Percentiles rank a stretch among this genome's conserved stretches.
These are phyloP conservation scores for Channa striata DNA, from an alignment of 2,797 vertebrate species.

Conservation along the genomic window DNA sequence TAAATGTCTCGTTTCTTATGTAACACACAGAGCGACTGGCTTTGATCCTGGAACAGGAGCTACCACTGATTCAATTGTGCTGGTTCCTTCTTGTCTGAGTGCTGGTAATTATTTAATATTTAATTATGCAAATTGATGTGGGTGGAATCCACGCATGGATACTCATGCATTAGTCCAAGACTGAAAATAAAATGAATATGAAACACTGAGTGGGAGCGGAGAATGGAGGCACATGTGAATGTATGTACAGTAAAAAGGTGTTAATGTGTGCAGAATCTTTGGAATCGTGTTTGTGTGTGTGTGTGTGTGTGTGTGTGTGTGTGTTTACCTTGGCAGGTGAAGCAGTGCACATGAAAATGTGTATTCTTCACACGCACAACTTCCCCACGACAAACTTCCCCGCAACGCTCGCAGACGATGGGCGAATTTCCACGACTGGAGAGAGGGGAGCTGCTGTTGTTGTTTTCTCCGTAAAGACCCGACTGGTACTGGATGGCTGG, in stretches of 20 bases:
- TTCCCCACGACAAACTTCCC: conserved; percentile 94
- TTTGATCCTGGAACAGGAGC: conserved; percentile 11
- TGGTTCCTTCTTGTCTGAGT: conserved; percentile 59
- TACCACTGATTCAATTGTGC: conserved; percentile 21
- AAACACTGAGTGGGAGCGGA: conserved; percentile 5
- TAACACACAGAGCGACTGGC: conserved; percentile 8
- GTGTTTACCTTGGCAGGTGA: conserved; percentile 96
- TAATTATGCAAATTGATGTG: conserved; percentile 55
- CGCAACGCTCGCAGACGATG: conserved; percentile 93
- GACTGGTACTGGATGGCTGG: conserved; percentile 73
- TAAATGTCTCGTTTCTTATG: background rate
- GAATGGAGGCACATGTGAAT: background rate
- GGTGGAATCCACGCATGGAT: conserved; percentile 47
- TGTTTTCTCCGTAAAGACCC: conserved; percentile 70
- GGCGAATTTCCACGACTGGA: conserved; percentile 78
- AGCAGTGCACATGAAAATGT: conserved; percentile 96
- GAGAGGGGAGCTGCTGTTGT: conserved; percentile 68
- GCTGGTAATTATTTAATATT: conserved; percentile 64
- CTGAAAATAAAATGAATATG: conserved; percentile 25
- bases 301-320: conserved; percentile 4
- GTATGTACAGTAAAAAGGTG: background rate
- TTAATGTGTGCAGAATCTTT: background rate
- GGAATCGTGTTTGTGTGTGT: background rate
- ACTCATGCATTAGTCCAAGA: conserved; percentile 22
- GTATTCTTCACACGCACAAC: conserved; percentile 96